Base-by-base conservation (phyloP, 2,113 vertebrate species). In the Odocoileus hemionus region DNA sequence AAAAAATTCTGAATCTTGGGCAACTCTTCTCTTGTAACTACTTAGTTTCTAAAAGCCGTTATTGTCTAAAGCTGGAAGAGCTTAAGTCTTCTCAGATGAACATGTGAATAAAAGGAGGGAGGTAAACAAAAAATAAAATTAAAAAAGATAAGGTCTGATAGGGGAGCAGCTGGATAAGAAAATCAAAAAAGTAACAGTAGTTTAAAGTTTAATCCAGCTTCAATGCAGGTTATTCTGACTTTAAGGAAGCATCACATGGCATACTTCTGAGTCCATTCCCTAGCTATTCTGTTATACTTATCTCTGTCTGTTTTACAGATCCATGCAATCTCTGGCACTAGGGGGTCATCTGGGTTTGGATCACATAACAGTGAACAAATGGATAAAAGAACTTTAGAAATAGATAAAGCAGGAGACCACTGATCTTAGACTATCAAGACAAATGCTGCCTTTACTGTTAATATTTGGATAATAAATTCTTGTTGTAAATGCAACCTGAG, bases 381-480 rank as follows among this genome's bases (percentile, higher is more conserved):
- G 99, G 99, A 99, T 99, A 99, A 99, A 98, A 99, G 99, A 98
- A 99, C 99, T 99, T 99, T 99, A 99, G 99, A 99, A 99, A 99
- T 99, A 97, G 99, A 99, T 99, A 99, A 99, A 92, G 99, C 98
- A 97, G 99, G 99, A 98, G 99, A 99, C 99, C 99, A 99, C 98
- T 99, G 99, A 99, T 98, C 99, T 99, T 99, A 99, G 98, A 98
- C 99, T 99, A 98, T 99, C 99, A 98, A 99, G 98, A 98, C 99
- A 99, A 99, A 99, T 99, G 99, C 99, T 99, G 98, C 99, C 99
- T 93, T 99, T 99, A 99, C 99, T 99, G 99, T 99, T 99, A 98
- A 99, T 99, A 98, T 99, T 99, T 98, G 99, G 99, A 98, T 99
- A 99, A 99, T 99, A 99, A 98, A 99, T 99, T 99, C 99, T 99